Evolutionary conservation across 64 coral and sea anemone genomes (phyloP).

Genomic region (Actinia equina): DNA sequence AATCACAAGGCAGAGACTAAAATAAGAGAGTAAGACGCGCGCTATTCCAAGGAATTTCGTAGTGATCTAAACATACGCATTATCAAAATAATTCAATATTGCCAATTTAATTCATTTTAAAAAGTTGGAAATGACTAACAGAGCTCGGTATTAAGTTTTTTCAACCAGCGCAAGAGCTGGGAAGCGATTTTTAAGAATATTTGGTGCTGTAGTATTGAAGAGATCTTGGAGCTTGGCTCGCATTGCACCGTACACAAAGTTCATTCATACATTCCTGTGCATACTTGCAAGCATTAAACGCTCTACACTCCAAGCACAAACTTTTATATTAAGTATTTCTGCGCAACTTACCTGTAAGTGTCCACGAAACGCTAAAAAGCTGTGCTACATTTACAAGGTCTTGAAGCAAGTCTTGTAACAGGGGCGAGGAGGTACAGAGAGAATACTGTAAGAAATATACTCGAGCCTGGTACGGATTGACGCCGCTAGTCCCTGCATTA

Average conservation of each 20-base stretch:
- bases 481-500: background rate
- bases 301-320: background rate
- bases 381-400: background rate
- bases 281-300: background rate
- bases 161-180: background rate
- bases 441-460: background rate
- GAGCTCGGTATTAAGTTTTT: background rate
- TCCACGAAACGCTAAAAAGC: background rate
- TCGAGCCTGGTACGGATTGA: background rate
- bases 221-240: background rate
- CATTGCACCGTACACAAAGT: background rate
- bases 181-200: background rate
- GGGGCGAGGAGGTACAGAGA: background rate
- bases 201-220: background rate
- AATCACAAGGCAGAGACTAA: background rate
- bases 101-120: too few relatives aligned
- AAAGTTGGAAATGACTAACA: background rate
- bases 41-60: too few relatives aligned
- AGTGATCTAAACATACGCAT: too few relatives aligned
- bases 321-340: background rate
- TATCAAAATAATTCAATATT: too few relatives aligned
- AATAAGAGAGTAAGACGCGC: background rate
- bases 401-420: background rate
- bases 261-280: slow-evolving; percentile 1
- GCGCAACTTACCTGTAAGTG: background rate